Evolutionary conservation across 2,113 vertebrate species (phyloP).

Genomic region (Alectura lathami): DNA sequence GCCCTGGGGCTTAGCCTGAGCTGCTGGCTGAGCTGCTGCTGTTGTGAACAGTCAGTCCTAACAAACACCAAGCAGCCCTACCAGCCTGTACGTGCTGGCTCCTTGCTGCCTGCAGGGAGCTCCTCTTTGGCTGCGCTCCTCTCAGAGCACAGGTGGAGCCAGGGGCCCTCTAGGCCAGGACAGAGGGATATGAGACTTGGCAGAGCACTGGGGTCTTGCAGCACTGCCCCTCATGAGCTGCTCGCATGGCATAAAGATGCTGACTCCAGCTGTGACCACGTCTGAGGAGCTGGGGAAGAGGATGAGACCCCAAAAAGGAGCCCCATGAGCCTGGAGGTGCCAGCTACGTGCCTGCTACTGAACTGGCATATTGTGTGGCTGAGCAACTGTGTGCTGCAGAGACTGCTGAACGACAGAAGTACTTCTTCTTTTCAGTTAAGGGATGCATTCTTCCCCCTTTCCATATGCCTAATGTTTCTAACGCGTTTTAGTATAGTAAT

Average conservation of each 20-base stretch:
- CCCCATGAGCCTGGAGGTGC: not conserved
- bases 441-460: not conserved
- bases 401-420: not conserved
- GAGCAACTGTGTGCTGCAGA: not conserved
- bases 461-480: not conserved
- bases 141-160: slow-evolving; percentile 6
- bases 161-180: not conserved
- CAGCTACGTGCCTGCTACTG: not conserved
- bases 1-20: not conserved
- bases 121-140: slow-evolving; percentile 28
- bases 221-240: not conserved
- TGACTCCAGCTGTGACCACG: not conserved
- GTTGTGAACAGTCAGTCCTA: not conserved
- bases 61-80: not conserved
- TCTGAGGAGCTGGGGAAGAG: not conserved
- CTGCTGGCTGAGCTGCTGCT: not conserved
- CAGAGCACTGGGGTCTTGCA: not conserved
- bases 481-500: not conserved
- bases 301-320: not conserved
- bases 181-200: not conserved
- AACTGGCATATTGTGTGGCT: not conserved
- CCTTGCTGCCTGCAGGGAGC: not conserved
- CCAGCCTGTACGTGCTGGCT: not conserved
- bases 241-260: not conserved
- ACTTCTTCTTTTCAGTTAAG: not conserved